Conservation (phyloP, 2,797 vertebrate genomes). For the Hyperoplus lanceolatus region DNA sequence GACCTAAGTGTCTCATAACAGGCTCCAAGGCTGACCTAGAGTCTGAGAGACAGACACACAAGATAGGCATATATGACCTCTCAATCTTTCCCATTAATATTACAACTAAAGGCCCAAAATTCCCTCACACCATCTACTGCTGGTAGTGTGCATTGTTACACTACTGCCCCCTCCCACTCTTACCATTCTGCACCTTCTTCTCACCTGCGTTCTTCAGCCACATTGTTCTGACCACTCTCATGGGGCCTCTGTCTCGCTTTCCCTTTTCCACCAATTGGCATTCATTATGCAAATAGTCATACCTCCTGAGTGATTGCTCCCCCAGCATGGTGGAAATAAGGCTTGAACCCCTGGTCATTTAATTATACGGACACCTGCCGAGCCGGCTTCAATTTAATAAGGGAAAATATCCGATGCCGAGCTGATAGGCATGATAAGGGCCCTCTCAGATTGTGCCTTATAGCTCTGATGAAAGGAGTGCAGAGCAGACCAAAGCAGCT, state of each 20-base stretch:
- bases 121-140: conserved; percentile 35
- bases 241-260: conserved; percentile 20
- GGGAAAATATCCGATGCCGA: conserved; percentile 33
- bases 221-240: conserved; percentile 14
- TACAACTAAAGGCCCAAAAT: too few relatives aligned
- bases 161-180: neutral
- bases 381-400: conserved; percentile 68
- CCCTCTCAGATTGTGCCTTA: conserved; percentile 15
- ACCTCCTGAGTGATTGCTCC: conserved; percentile 45
- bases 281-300: conserved; percentile 60
- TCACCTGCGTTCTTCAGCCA: conserved; percentile 33
- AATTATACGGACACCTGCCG: conserved; percentile 63
- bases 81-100: too few relatives aligned
- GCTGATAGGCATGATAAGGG: conserved; percentile 43
- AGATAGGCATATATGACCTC: too few relatives aligned
- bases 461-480: conserved; percentile 26
- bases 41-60: too few relatives aligned
- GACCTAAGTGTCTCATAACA: too few relatives aligned
- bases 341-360: conserved; percentile 42
- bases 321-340: conserved; percentile 46
- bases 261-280: neutral
- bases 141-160: conserved; percentile 12
- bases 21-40: too few relatives aligned
- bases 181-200: neutral
- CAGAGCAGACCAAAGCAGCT: conserved; percentile 26